Percentiles rank a stretch among this genome's conserved stretches.
Evolutionary conservation across 2,888 invertebrate genomes (phyloP).

Genomic region (Palloptera scutellata): DNA sequence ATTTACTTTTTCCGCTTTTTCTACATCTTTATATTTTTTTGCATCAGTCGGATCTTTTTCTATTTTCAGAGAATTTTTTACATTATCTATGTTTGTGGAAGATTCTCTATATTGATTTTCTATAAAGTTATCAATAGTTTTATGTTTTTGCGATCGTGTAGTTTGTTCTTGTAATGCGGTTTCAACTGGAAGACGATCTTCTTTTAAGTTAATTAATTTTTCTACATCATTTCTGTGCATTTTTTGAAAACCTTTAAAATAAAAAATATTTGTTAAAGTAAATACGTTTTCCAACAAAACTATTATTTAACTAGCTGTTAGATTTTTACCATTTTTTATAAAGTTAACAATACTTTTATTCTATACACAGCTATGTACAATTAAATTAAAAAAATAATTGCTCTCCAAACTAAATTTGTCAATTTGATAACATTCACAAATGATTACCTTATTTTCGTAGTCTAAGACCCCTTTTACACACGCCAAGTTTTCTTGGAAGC

Average conservation of each 20-base stretch:
- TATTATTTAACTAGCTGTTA: too few species aligned
- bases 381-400: too few species aligned
- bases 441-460: too few species aligned
- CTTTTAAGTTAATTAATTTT: conserved; percentile 56
- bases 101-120: conserved; percentile 15
- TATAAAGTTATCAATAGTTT: conserved; percentile 1
- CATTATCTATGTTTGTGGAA: too few species aligned
- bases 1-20: conserved; percentile 8
- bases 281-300: background rate
- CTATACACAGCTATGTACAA: too few species aligned
- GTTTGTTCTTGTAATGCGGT: conserved; percentile 16
- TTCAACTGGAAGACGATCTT: conserved; percentile 55
- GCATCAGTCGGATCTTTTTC: conserved; percentile 6
- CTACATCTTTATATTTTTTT: conserved; percentile 23
- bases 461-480: too few species aligned
- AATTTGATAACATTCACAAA: too few species aligned
- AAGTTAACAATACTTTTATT: too few species aligned
- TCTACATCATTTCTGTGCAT: conserved; percentile 62
- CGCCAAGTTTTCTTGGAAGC: too few species aligned
- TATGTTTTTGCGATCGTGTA: conserved; percentile 22
- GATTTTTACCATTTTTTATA: too few species aligned
- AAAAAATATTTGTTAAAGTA: conserved; percentile 1
- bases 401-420: too few species aligned
- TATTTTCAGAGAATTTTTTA: conserved; percentile 8
- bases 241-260: conserved; percentile 52